Percentiles rank a stretch among this genome's conserved stretches.
Evolutionary conservation across 2,888 invertebrate genomes (phyloP).

Genomic region (Macaria notata): DNA sequence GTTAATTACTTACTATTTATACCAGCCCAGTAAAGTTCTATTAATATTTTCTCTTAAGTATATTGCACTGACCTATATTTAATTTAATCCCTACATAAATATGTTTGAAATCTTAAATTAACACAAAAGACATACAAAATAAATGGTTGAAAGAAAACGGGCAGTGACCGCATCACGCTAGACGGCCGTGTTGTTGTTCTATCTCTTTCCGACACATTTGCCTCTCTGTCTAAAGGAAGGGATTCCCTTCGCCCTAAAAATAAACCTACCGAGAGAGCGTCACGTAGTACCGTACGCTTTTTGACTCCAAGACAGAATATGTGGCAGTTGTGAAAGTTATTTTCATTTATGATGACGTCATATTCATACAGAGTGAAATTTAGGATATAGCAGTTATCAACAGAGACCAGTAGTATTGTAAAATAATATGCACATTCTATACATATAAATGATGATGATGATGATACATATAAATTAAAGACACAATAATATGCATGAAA

Average conservation of each 20-base stretch:
- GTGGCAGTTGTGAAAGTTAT: neutral
- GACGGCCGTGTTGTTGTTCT: conserved; percentile 45
- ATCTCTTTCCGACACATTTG: conserved; percentile 34
- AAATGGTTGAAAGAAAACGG: conserved; percentile 18
- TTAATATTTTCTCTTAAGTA: no score
- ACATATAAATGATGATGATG: neutral
- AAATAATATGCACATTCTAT: neutral
- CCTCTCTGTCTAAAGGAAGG: conserved; percentile 28
- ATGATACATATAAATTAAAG: neutral
- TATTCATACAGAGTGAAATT: neutral
- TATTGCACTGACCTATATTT: no score
- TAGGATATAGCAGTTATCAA: no score
- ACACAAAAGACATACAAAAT: conserved; percentile 10
- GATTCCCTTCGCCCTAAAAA: conserved; percentile 22
- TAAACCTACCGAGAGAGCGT: conserved; percentile 23
- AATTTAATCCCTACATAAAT: no score
- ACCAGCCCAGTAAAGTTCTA: no score
- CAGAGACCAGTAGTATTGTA: neutral
- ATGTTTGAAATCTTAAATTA: conserved; percentile 14
- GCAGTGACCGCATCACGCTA: conserved; percentile 32
- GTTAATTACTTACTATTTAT: no score
- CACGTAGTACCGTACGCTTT: conserved; percentile 23
- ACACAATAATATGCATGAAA: neutral
- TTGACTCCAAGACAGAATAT: neutral
- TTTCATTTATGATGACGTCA: neutral